Evolutionary conservation across 2,113 vertebrate species (phyloP).

Genomic region (Caretta caretta): DNA sequence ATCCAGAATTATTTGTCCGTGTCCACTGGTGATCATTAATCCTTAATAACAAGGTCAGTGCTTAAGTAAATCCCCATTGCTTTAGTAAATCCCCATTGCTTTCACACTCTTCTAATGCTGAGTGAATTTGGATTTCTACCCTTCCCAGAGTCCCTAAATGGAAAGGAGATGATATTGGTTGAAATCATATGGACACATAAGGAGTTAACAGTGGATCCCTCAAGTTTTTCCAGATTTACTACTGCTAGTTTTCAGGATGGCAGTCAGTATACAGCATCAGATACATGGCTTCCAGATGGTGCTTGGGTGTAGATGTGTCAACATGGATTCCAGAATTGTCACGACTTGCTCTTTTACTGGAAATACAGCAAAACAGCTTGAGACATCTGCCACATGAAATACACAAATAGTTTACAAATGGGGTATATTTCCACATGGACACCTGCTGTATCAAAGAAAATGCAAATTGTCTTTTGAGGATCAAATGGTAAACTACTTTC

Average conservation of each 20-base stretch:
- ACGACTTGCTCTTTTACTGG: constrained; percentile 32
- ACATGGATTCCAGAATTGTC: constrained; percentile 14
- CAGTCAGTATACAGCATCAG: not conserved
- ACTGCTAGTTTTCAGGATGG: not conserved
- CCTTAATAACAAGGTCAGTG: not conserved
- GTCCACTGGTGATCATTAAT: not conserved
- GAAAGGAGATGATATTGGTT: not conserved
- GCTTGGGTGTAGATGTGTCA: constrained; percentile 17
- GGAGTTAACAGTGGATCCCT: not conserved
- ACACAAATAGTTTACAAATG: constrained; percentile 10
- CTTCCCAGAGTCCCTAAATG: not conserved
- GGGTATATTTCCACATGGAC: constrained; percentile 14
- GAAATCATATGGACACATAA: not conserved
- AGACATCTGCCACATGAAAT: constrained; percentile 48
- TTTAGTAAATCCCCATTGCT: not conserved
- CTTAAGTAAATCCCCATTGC: not conserved
- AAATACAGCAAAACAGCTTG: constrained; percentile 42
- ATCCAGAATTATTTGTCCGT: not conserved
- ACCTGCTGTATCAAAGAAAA: not conserved
- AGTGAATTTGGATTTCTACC: not conserved
- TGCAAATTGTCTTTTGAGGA: not conserved
- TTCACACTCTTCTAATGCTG: not conserved
- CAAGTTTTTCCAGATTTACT: not conserved
- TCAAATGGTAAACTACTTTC: not conserved
- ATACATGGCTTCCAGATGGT: constrained; percentile 39